phyloP scores from a whole-genome alignment of 2,113 vertebrate genomes.

The Taurulus bubalis region DNA sequence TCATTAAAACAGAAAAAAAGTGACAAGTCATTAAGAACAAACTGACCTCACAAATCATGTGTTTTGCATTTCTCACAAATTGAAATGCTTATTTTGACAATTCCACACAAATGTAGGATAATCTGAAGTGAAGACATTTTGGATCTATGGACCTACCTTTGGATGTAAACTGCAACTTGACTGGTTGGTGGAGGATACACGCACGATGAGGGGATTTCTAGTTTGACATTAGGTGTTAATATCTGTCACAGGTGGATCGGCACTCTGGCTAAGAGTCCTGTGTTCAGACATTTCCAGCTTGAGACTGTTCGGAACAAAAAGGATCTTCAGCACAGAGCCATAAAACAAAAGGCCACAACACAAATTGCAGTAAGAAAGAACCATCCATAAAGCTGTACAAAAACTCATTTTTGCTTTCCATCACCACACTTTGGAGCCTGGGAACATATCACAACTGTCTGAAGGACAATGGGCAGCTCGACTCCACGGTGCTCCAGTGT shows the following conservation, averaged over 20 bases:
- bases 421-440: not conserved
- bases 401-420: not conserved
- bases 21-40: no score
- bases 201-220: not conserved
- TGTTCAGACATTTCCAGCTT: not conserved
- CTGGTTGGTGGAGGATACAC: not conserved
- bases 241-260: not conserved
- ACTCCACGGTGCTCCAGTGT: not conserved
- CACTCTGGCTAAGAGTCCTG: not conserved
- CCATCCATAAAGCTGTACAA: slow-evolving; percentile 4
- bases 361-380: slow-evolving; percentile 20
- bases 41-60: not conserved
- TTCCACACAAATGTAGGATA: not conserved
- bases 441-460: not conserved
- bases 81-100: not conserved
- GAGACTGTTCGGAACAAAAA: not conserved
- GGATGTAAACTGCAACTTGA: not conserved
- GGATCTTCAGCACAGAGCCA: not conserved
- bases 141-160: no score
- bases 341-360: slow-evolving; percentile 9
- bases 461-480: not conserved
- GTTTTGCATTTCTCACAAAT: not conserved
- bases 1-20: no score
- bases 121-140: not conserved
- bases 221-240: not conserved